Base-by-base conservation (phyloP, 2,113 vertebrate species). In the Lophochroa leadbeateri region DNA sequence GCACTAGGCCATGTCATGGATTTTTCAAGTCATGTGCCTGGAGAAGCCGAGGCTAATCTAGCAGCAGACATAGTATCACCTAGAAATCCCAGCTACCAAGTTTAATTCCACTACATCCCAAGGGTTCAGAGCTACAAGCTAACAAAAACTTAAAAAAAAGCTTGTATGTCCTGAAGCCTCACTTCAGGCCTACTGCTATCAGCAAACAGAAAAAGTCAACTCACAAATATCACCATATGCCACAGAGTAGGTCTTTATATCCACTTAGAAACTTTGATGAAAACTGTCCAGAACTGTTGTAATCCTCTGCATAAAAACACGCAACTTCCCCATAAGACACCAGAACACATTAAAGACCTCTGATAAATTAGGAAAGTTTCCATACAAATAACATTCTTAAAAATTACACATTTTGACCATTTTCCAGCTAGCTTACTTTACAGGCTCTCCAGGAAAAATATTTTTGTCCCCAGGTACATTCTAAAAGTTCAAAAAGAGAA, bases 1-100 rank as follows among this genome's bases (percentile, higher is more conserved):
- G 6, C 14, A 55, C 12, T n/a, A 60, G 13, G 18, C 33, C 65
- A 43, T 6, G 2, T 11, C 9, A 76, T 0, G 0, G 25, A 79
- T 60, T 88, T 90, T 44, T 35, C 29, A 81, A 77, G 13, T 58
- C 44, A 29, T 1, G 5, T 8, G 14, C 20, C 37, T 43, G n/a
- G 21, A 70, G 21, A 53, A 77, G 31, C 25, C 17, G 4, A 76
- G 14, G 7, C 33, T 75, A 39, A 50, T 21, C 37, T 44, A 57
- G 17, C 37, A 85, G n/a, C 6, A 5, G 20, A 58, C 17, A 11
- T 9, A 69, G 47, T 8, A 81, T 20, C 20, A 44, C 33, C 41
- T 50, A 72, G 23, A 64, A 85, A 46, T 39, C 16, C 21, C 64
- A 76, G 57, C 43, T 44, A 69, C 21, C 25, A 93, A 41, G 20